Conservation (phyloP, 2,797 vertebrate species). For the Loris lydekkerianus region DNA sequence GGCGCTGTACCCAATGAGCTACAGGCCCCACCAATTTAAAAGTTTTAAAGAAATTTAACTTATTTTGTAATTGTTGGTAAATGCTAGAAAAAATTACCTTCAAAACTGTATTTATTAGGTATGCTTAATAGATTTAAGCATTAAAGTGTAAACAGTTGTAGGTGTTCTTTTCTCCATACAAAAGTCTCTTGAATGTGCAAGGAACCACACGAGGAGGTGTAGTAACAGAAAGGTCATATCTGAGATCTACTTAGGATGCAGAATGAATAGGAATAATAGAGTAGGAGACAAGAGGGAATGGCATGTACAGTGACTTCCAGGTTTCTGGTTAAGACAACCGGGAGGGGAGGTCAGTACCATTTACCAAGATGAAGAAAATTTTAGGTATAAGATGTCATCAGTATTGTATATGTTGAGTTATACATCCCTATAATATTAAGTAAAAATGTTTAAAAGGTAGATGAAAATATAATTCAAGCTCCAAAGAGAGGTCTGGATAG, state of each 20-base stretch:
- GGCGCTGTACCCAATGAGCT: no score
- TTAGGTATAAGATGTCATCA: neutral
- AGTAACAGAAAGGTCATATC: neutral
- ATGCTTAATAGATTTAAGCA: slow-evolving; percentile 49
- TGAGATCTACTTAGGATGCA: neutral
- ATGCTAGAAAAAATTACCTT: slow-evolving; percentile 1
- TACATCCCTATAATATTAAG: neutral
- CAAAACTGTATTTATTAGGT: neutral
- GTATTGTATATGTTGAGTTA: neutral
- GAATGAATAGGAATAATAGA: neutral
- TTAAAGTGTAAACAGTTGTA: neutral
- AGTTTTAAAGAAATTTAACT: slow-evolving; percentile 49
- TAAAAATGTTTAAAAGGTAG: neutral
- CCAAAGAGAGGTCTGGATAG: neutral
- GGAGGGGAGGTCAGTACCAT: neutral
- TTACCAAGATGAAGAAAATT: slow-evolving; percentile 25
- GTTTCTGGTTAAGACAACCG: neutral
- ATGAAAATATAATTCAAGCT: slow-evolving; percentile 12
- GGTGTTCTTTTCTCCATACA: neutral
- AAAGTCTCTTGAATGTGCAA: neutral
- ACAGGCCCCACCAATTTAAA: neutral
- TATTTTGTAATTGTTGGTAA: slow-evolving; percentile 4
- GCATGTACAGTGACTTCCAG: neutral
- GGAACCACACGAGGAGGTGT: neutral
- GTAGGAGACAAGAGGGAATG: neutral